Evolutionary conservation across 1,140 invertebrate species (phyloP).

Genomic region (Bradysia coprophila): DNA sequence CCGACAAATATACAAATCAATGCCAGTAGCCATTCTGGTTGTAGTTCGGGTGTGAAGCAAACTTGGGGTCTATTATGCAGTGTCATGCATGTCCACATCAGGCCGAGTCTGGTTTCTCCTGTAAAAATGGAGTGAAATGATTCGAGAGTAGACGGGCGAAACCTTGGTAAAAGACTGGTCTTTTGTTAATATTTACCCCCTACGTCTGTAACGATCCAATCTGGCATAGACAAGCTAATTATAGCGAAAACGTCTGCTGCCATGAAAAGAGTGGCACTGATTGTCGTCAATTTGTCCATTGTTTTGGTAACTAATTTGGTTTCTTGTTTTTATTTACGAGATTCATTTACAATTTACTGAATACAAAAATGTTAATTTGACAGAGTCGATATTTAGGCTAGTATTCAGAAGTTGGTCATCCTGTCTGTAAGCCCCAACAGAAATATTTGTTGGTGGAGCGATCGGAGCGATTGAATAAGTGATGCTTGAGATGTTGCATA

Average conservation of each 20-base stretch:
- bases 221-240: conserved; percentile 79
- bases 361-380: too few relatives aligned
- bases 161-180: background rate
- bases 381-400: too few relatives aligned
- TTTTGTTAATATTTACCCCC: conserved; percentile 42
- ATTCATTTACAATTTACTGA: too few relatives aligned
- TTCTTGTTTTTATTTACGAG: too few relatives aligned
- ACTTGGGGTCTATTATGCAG: conserved; percentile 73
- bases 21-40: conserved; percentile 80
- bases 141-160: conserved; percentile 5
- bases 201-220: conserved; percentile 91
- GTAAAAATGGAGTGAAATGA: too few relatives aligned
- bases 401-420: too few relatives aligned
- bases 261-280: conserved; percentile 80
- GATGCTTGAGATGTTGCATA: too few relatives aligned
- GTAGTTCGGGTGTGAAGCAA: conserved; percentile 70
- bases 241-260: conserved; percentile 87
- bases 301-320: too few relatives aligned
- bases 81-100: conserved; percentile 89
- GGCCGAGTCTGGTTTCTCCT: conserved; percentile 73
- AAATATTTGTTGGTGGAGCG: too few relatives aligned
- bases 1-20: conserved; percentile 82
- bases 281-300: conserved; percentile 86
- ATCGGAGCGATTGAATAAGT: too few relatives aligned
- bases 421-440: too few relatives aligned